phyloP scores from a whole-genome alignment of 2,888 invertebrate genomes.

The Heliconius ismenius region DNA sequence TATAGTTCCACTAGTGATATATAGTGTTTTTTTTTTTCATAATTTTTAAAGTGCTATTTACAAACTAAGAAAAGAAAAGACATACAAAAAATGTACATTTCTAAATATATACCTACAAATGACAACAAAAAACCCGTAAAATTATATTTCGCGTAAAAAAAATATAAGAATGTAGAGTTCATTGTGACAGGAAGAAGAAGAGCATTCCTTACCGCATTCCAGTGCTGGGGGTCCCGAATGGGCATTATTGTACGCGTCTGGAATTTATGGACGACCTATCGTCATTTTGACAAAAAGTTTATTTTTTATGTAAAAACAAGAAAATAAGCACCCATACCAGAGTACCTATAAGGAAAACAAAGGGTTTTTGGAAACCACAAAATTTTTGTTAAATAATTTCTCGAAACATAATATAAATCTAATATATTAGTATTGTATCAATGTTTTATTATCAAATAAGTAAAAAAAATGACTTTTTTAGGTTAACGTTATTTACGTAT shows the following conservation, averaged over 20 bases:
- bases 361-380: not conserved
- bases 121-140: not conserved
- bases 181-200: conserved; percentile 56
- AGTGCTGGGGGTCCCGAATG: conserved; percentile 57
- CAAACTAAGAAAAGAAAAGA: not conserved
- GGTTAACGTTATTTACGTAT: not conserved
- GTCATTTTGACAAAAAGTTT: not conserved
- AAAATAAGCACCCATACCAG: not conserved
- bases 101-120: not conserved
- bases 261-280: conserved; percentile 52
- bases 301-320: not conserved
- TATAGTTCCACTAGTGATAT: too few relatives aligned
- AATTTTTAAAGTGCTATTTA: not conserved
- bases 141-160: conserved; percentile 8
- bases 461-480: not conserved
- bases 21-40: too few relatives aligned
- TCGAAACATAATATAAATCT: not conserved
- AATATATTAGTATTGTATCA: not conserved
- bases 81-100: not conserved
- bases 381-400: not conserved
- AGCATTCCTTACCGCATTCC: conserved; percentile 70
- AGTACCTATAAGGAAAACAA: not conserved
- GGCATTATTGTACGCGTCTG: conserved; percentile 59
- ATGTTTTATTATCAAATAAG: not conserved
- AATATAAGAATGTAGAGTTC: conserved; percentile 33